Evolutionary conservation across 2,797 vertebrate genomes (phyloP).

Genomic region (Coendou prehensilis): DNA sequence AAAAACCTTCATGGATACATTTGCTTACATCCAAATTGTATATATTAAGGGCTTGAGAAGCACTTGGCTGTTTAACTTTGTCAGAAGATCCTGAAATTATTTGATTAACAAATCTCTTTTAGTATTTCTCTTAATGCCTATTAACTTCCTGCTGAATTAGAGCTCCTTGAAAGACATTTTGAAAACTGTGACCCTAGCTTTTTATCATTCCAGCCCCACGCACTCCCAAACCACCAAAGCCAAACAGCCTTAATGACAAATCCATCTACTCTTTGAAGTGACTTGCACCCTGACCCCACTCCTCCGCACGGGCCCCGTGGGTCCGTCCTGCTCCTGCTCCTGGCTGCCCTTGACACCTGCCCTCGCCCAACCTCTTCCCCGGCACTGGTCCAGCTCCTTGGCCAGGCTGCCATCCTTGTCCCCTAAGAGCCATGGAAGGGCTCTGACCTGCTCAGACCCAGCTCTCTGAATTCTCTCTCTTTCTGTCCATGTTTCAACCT

Average conservation of each 20-base stretch:
- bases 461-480: constrained; percentile 41
- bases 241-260: background rate
- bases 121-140: background rate
- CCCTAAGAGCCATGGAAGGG: background rate
- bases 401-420: background rate
- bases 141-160: background rate
- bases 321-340: background rate
- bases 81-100: constrained; percentile 14
- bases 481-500: background rate
- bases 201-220: background rate
- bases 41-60: background rate
- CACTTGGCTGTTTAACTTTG: background rate
- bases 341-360: background rate
- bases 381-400: background rate
- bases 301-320: background rate
- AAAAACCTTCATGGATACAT: background rate
- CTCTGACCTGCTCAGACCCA: constrained; percentile 56
- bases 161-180: constrained; percentile 23
- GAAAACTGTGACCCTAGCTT: background rate
- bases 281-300: background rate
- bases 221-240: background rate
- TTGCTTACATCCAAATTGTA: background rate
- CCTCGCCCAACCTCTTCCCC: background rate
- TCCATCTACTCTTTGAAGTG: background rate
- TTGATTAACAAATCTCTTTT: background rate